Evolutionary conservation across 2,797 vertebrate genomes (phyloP).

Genomic region (Coreius guichenoti): DNA sequence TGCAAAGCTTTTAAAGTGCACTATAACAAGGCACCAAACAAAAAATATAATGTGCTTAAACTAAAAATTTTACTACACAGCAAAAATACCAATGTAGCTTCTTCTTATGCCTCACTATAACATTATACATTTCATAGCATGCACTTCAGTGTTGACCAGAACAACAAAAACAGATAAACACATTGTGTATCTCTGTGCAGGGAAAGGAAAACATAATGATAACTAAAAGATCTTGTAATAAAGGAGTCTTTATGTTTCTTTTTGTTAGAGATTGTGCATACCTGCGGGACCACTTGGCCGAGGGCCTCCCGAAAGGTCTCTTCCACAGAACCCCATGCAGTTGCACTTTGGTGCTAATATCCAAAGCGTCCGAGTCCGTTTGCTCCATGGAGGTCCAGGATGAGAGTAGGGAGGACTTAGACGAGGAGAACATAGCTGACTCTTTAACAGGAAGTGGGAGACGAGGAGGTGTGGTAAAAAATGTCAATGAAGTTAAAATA

Average conservation of each 20-base stretch:
- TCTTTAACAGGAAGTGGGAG: slow-evolving; percentile 56
- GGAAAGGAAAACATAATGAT: not conserved
- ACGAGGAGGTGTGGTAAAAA: slow-evolving; percentile 30
- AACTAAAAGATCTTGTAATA: not conserved
- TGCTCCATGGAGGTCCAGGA: slow-evolving; percentile 93
- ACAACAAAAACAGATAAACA: not conserved
- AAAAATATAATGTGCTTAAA: slow-evolving; percentile 6
- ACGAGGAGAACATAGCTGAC: slow-evolving; percentile 84
- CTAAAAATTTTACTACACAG: not conserved
- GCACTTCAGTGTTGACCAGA: not conserved
- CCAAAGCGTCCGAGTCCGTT: slow-evolving; percentile 86
- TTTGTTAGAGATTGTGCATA: slow-evolving; percentile 56
- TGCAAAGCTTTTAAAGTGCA: slow-evolving; percentile 42
- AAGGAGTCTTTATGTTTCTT: not conserved
- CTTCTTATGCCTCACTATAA: too few relatives aligned
- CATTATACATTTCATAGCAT: not conserved
- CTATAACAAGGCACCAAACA: not conserved
- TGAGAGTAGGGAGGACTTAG: slow-evolving; percentile 84
- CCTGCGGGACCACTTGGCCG: slow-evolving; percentile 96
- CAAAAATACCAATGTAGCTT: not conserved
- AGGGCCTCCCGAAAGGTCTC: slow-evolving; percentile 91
- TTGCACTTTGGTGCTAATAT: slow-evolving; percentile 98
- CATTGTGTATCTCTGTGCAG: not conserved
- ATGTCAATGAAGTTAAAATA: slow-evolving; percentile 58
- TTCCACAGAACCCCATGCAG: slow-evolving; percentile 96